phyloP scores from a whole-genome alignment of 2,888 invertebrate species.

The Zaprionus lineosus region DNA sequence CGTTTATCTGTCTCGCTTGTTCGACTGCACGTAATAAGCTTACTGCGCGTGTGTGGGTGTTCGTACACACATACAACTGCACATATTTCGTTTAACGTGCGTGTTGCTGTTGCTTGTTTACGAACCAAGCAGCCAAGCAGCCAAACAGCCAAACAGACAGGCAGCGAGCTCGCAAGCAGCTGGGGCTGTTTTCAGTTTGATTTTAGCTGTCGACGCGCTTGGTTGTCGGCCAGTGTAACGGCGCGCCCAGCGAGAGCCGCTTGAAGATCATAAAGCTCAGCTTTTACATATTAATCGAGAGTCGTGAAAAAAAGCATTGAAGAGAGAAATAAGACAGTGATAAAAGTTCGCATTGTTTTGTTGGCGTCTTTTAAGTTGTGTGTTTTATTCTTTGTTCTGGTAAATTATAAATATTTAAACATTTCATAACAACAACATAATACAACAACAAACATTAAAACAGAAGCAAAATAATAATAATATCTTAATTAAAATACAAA shows the following conservation, averaged over 20 bases:
- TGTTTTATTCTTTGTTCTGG: slow-evolving; percentile 45
- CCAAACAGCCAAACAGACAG: slow-evolving; percentile 31
- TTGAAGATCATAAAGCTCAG: slow-evolving; percentile 37
- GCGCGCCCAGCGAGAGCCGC: slow-evolving; percentile 41
- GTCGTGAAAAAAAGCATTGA: slow-evolving; percentile 22
- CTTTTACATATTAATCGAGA: slow-evolving; percentile 37
- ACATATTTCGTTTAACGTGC: slow-evolving; percentile 45
- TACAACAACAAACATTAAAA: slow-evolving; percentile 7
- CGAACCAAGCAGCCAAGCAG: slow-evolving; percentile 33
- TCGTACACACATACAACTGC: slow-evolving; percentile 7
- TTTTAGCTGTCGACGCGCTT: slow-evolving; percentile 63
- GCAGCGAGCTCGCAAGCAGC: slow-evolving; percentile 35
- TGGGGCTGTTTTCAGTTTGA: slow-evolving; percentile 55
- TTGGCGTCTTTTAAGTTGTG: slow-evolving; percentile 45
- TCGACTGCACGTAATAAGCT: slow-evolving; percentile 57
- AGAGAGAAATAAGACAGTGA: slow-evolving; percentile 20
- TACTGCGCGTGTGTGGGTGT: slow-evolving; percentile 56
- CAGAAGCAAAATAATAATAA: slow-evolving; percentile 10
- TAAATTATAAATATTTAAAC: slow-evolving; percentile 33
- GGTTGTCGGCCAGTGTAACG: slow-evolving; percentile 52
- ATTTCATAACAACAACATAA: slow-evolving; percentile 6
- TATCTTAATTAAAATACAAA: slow-evolving; percentile 20
- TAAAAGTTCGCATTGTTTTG: slow-evolving; percentile 42
- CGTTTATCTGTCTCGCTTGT: slow-evolving; percentile 36
- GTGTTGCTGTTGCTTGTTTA: slow-evolving; percentile 49